Evolutionary conservation across 2,888 invertebrate genomes (phyloP), one percentile per base, ranked within the genome.

Genomic region (Leptinotarsa haldemani): DNA sequence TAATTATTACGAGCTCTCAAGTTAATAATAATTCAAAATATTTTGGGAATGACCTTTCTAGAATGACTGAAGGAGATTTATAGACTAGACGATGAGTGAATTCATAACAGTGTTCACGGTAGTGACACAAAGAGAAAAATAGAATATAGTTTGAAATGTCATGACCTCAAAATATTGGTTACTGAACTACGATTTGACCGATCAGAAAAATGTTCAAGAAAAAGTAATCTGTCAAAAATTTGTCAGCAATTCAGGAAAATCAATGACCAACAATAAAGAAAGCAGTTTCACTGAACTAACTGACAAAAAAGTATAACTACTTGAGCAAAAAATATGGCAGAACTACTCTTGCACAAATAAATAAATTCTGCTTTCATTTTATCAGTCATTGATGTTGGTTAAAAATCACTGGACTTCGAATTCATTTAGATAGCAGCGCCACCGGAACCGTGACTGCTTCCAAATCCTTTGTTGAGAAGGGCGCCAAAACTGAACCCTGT

Each of bases 401-500:
- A 3, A 18, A 53, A 46, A 40, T 25, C 15, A 46, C 20, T n/a
- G 53, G 47, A 30, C 25, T 30, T n/a, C 18, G 16, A 16, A 25
- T n/a, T 15, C 12, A 9, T 9, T 63, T 0, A 66, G 30, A 56
- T 30, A 68, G 68, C 70, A 25, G 67, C 67, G 16, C 73, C 67
- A 15, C 73, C 72, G 64, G 71, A 63, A 13, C 67, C 69, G 16
- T 69, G 65, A 48, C 73, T 20, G 47, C 69, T 74, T 15, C 73
- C 75, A 47, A 75, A 71, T 48, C 88, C 85, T 69, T 88, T 86
- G 52, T 89, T 88, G 40, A 88, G 85, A 40, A 89, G 82, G 1
- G 90, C 88, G 52, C 92, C 90, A 74, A 90, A 88, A 74, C 90
- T 89, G 75, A 91, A 85, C 68, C 92, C 91, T 66, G 92, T 91